Percentiles rank a stretch among this genome's conserved stretches.
These are phyloP conservation scores for Cactoblastis cactorum DNA, from an alignment of 2,888 invertebrate genomes.

Conservation along the genomic window DNA sequence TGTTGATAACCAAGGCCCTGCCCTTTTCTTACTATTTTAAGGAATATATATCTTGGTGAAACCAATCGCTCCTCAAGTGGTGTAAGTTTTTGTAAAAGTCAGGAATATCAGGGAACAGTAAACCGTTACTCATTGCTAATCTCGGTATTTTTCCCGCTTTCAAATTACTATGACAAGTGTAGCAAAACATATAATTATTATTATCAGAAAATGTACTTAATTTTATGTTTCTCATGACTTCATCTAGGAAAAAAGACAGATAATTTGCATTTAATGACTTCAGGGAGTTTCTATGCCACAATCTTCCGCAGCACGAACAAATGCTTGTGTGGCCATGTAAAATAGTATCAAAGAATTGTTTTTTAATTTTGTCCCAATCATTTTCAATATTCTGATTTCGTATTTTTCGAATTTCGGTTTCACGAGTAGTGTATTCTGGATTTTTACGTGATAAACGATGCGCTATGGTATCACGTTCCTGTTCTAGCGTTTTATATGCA, in stretches of 20 bases:
- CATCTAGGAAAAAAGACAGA: background rate
- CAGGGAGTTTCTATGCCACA: background rate
- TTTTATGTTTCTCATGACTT: background rate
- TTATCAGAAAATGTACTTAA: background rate
- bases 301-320: background rate
- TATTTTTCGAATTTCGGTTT: background rate
- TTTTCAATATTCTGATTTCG: background rate
- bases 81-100: conserved; percentile 15
- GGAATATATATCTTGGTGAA: conserved; percentile 20
- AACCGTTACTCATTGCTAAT: background rate
- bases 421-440: background rate
- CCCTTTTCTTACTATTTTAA: conserved; percentile 23
- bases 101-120: background rate
- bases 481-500: background rate
- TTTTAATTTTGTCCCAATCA: background rate
- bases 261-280: background rate
- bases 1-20: conserved; percentile 24
- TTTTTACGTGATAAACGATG: background rate
- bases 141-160: background rate
- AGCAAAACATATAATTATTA: background rate
- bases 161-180: background rate
- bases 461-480: background rate
- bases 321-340: background rate
- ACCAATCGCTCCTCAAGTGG: conserved; percentile 23
- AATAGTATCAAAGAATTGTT: background rate